Evolutionary conservation across 2,113 vertebrate species (phyloP).

Genomic region (Mus pahari): DNA sequence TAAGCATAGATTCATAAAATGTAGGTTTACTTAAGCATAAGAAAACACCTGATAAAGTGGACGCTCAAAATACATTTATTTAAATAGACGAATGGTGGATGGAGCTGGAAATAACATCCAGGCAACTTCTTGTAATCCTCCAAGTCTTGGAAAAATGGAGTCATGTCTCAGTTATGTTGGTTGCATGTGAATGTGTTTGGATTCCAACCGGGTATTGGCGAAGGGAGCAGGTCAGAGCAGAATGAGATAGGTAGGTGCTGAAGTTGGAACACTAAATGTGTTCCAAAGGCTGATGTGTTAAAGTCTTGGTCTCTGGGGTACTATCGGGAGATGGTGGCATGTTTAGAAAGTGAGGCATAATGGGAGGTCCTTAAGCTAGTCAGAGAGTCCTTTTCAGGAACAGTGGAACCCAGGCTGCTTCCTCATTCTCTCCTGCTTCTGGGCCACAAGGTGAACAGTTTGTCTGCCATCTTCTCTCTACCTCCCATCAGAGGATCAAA

Average conservation of each 20-base stretch:
- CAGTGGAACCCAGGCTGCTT: background rate
- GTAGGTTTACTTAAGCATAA: background rate
- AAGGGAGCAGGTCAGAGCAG: background rate
- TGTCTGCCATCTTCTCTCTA: background rate
- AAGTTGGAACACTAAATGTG: background rate
- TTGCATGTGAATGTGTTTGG: background rate
- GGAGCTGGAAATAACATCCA: background rate
- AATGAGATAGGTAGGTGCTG: background rate
- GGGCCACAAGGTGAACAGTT: background rate
- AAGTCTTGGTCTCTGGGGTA: background rate
- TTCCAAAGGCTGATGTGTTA: background rate
- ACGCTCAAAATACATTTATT: background rate
- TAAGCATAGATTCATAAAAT: background rate
- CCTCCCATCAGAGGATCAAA: background rate
- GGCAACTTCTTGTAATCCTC: background rate
- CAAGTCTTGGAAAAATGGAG: background rate
- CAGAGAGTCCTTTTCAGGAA: background rate
- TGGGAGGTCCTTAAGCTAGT: background rate
- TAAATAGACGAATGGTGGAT: background rate
- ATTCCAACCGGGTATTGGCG: background rate
- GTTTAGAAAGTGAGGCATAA: background rate
- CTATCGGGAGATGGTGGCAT: background rate
- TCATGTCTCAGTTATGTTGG: background rate
- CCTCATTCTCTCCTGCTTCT: background rate
- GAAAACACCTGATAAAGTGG: background rate